Evolutionary conservation across 2,797 vertebrate genomes (phyloP), one percentile per base, ranked within the genome.

Genomic region (Neosilurus hyrtlii): DNA sequence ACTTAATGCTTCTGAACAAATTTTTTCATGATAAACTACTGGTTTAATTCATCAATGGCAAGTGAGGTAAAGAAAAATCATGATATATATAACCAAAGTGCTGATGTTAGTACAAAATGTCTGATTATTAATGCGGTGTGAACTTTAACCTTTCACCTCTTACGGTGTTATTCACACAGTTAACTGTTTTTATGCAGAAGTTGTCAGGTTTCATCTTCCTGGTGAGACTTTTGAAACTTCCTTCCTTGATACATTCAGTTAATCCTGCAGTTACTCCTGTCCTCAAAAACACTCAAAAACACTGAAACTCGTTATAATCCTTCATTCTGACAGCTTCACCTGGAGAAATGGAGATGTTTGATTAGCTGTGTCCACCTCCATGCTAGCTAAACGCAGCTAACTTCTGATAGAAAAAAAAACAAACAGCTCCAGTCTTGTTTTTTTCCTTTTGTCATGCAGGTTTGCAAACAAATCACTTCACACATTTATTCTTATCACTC

Each of bases 341-440:
- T 52, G 37, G 7, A 6, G 2, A 54, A 12, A 11, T 12, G 24
- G 14, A 4, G 30, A 18, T 22, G 12, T 12, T 65, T 63, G 22
- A 78, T 24, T 14, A 83, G 5, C 11, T 2, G 4, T 37, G 56
- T 49, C 57, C 35, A 61, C 4, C 16, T 14, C n/a, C n/a, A 15
- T 57, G 54, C 68, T 61, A 68, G 63, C 62, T 68, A 86, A 89
- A 90, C 61, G 77, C 81, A 65, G 84, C 87, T 89, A 92, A 93
- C 88, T 90, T 92, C 87, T 24, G 62, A 68, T 65, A 79, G 30
- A 80, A 76, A 20, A 79, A 56, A 86, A 83, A 83, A 83, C 74
- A 51, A 16, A 30, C 24, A 43, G 15, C 51, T 80, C 77, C 54
- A 4, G 43, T 43, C 43, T 43, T 43, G 43, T 43, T 43, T 43